Conservation (phyloP, 2,888 invertebrate species). For the Ennomos erosarius region DNA sequence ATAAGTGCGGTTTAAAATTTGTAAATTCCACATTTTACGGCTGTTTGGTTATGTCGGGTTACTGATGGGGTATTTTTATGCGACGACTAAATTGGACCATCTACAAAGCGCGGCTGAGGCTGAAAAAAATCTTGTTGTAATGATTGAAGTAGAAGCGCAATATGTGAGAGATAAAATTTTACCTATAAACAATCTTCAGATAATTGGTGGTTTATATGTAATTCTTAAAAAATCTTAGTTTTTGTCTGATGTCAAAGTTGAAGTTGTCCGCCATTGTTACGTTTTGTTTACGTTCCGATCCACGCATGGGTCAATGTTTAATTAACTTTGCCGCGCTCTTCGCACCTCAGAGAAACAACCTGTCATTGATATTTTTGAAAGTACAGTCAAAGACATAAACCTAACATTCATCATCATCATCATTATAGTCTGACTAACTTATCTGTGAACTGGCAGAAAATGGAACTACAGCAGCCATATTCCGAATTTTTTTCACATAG, state of each 20-base stretch:
- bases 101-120: slow-evolving; percentile 56
- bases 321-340: slow-evolving; percentile 26
- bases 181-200: slow-evolving; percentile 51
- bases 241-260: slow-evolving; percentile 12
- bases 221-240: slow-evolving; percentile 18
- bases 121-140: slow-evolving; percentile 36
- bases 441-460: too few species aligned
- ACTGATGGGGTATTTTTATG: slow-evolving; percentile 73
- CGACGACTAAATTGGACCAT: slow-evolving; percentile 52
- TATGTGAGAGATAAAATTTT: slow-evolving; percentile 49
- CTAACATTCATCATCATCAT: too few species aligned
- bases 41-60: slow-evolving; percentile 47
- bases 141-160: slow-evolving; percentile 52
- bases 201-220: slow-evolving; percentile 33
- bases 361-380: too few species aligned
- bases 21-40: slow-evolving; percentile 62
- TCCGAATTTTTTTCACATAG: too few species aligned
- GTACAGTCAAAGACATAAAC: slow-evolving; percentile 5
- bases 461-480: too few species aligned
- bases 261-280: slow-evolving; percentile 45
- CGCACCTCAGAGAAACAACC: background rate
- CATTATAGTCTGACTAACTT: too few species aligned
- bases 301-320: slow-evolving; percentile 29
- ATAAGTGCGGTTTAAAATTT: slow-evolving; percentile 70
- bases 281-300: slow-evolving; percentile 52